Evolutionary conservation across 2,797 vertebrate species (phyloP).

Genomic region (Siniperca scherzeri): DNA sequence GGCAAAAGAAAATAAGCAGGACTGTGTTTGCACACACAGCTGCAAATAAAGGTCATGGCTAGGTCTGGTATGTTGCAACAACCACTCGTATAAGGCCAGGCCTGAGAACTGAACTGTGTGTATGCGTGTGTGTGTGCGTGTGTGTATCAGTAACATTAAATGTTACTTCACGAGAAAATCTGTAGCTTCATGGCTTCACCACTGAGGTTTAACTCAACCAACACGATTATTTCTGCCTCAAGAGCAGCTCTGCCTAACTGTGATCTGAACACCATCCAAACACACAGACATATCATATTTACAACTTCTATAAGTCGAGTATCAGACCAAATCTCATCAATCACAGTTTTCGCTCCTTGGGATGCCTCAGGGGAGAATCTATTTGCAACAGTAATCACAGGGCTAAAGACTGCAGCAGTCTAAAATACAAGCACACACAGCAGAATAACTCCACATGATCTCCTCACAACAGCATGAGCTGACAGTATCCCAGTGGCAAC

Average conservation of each 20-base stretch:
- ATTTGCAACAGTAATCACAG: conserved; percentile 56
- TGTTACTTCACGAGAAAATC: background rate
- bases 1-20: conserved; percentile 41
- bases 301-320: background rate
- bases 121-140: background rate
- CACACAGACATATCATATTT: conserved; percentile 28
- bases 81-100: conserved; percentile 1
- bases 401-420: conserved; percentile 41
- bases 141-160: background rate
- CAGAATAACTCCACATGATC: conserved; percentile 46
- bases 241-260: conserved; percentile 8
- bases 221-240: conserved; percentile 9
- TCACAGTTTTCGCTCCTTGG: conserved; percentile 40
- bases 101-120: conserved; percentile 1
- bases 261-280: conserved; percentile 27
- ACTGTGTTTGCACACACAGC: background rate
- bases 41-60: conserved; percentile 37
- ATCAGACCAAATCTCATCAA: conserved; percentile 49
- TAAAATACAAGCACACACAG: conserved; percentile 46
- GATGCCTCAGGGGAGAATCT: conserved; percentile 42
- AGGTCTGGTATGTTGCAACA: background rate
- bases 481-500: conserved; percentile 59
- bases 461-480: conserved; percentile 54
- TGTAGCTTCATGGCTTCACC: conserved; percentile 4
- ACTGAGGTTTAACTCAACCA: conserved; percentile 18